These are phyloP conservation scores for Hydrocynus forskahlii DNA, from an alignment of 2,797 vertebrate species.

Conservation along the genomic window DNA sequence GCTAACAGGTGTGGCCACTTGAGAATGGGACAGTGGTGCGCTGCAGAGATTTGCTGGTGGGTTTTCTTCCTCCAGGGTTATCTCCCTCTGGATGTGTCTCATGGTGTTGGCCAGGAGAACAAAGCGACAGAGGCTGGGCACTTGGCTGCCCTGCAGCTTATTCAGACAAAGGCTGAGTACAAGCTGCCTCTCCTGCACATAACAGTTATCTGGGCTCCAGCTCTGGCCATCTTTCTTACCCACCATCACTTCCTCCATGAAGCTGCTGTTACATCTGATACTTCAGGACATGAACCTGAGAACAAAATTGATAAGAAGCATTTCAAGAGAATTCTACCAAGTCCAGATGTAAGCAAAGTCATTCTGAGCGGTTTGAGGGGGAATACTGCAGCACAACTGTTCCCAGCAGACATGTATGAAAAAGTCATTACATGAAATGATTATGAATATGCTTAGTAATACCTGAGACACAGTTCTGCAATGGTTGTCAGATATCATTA, in stretches of 20 bases:
- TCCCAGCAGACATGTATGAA: too few relatives aligned
- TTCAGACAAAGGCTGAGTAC: slow-evolving; percentile 86
- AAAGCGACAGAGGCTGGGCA: slow-evolving; percentile 84
- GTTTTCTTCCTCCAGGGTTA: slow-evolving; percentile 78
- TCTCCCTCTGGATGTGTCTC: slow-evolving; percentile 86
- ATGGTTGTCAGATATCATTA: too few relatives aligned
- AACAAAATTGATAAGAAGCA: background rate
- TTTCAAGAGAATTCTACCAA: background rate
- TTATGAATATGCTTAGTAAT: too few relatives aligned
- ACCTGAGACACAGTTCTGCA: too few relatives aligned
- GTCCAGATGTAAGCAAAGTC: background rate
- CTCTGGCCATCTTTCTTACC: slow-evolving; percentile 69
- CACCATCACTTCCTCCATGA: slow-evolving; percentile 62
- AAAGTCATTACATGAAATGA: background rate
- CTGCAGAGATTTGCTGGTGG: background rate
- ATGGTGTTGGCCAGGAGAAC: slow-evolving; percentile 89
- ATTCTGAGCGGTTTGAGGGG: background rate
- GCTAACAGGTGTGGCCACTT: background rate
- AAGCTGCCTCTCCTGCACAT: slow-evolving; percentile 84
- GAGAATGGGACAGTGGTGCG: background rate
- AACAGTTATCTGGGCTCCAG: slow-evolving; percentile 70
- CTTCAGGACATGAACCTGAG: background rate
- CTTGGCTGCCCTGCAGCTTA: slow-evolving; percentile 84
- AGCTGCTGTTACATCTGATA: background rate
- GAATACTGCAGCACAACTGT: too few relatives aligned